Evolutionary conservation across 2,797 vertebrate genomes (phyloP).

Genomic region (Gymnothorax reevesii): DNA sequence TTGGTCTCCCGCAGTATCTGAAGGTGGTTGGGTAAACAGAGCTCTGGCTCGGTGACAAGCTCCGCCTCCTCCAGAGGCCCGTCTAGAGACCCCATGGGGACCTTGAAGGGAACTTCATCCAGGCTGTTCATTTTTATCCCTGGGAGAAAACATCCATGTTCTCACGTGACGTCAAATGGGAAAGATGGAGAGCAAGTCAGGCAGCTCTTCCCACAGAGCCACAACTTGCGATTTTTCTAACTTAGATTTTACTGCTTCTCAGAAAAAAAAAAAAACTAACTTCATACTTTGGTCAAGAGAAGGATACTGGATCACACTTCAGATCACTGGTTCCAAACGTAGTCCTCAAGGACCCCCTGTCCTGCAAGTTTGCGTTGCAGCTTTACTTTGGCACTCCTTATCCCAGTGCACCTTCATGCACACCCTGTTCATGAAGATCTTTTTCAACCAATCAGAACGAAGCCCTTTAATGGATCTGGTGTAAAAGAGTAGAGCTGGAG

Average conservation of each 20-base stretch:
- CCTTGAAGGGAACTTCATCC: constrained; percentile 81
- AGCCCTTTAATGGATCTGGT: too few relatives aligned
- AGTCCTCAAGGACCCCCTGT: too few relatives aligned
- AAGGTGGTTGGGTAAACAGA: constrained; percentile 72
- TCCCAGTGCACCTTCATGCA: too few relatives aligned
- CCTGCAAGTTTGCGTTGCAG: too few relatives aligned
- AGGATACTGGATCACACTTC: too few relatives aligned
- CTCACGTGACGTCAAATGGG: constrained; percentile 21
- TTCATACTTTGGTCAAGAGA: too few relatives aligned
- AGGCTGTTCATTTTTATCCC: constrained; percentile 68
- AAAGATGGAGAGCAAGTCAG: constrained; percentile 3
- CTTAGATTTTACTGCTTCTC: neutral
- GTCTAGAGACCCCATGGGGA: constrained; percentile 54
- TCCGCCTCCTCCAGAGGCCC: constrained; percentile 53
- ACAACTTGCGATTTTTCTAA: neutral
- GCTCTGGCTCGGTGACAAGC: constrained; percentile 41
- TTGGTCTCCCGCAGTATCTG: constrained; percentile 75
- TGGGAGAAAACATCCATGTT: constrained; percentile 15
- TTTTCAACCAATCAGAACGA: too few relatives aligned
- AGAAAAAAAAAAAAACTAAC: neutral
- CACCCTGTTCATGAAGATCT: too few relatives aligned
- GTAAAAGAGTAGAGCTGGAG: too few relatives aligned
- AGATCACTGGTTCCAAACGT: too few relatives aligned
- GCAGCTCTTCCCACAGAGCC: neutral
- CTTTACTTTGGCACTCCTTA: too few relatives aligned